These are phyloP conservation scores for Synergus umbraculus DNA, from an alignment of 2,888 invertebrate genomes.

Conservation along the genomic window DNA sequence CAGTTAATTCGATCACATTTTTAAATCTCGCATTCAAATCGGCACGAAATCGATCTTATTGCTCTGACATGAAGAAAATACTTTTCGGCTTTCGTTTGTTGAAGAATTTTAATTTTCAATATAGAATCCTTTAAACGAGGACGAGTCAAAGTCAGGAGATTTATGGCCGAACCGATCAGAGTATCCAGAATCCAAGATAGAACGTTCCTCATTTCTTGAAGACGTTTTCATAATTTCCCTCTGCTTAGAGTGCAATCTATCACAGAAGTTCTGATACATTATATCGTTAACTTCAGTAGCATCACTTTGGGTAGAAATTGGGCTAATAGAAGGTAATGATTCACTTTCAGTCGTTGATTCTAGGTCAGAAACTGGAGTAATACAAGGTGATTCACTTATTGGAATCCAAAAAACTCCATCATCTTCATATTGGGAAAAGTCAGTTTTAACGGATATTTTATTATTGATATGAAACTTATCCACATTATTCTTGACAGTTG, in stretches of 20 bases:
- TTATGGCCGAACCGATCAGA: slow-evolving; percentile 58
- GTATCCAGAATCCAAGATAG: slow-evolving; percentile 62
- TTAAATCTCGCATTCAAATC: no score
- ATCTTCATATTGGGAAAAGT: slow-evolving; percentile 27
- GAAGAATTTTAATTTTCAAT: not conserved
- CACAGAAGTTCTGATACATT: not conserved
- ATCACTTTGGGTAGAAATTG: slow-evolving; percentile 48
- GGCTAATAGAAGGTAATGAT: slow-evolving; percentile 42
- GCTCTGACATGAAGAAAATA: not conserved
- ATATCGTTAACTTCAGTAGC: slow-evolving; percentile 3
- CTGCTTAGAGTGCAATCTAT: not conserved
- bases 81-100: not conserved
- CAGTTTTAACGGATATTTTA: not conserved
- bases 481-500: slow-evolving; percentile 37
- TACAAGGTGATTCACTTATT: slow-evolving; percentile 58
- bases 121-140: not conserved
- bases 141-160: not conserved
- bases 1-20: no score
- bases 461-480: slow-evolving; percentile 1
- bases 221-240: slow-evolving; percentile 12
- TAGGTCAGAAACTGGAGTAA: slow-evolving; percentile 47
- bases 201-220: slow-evolving; percentile 59
- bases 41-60: not conserved
- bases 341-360: not conserved
- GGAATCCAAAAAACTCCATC: slow-evolving; percentile 65